phyloP scores from a whole-genome alignment of 2,888 invertebrate species.

The Drosophila stalkeri region DNA sequence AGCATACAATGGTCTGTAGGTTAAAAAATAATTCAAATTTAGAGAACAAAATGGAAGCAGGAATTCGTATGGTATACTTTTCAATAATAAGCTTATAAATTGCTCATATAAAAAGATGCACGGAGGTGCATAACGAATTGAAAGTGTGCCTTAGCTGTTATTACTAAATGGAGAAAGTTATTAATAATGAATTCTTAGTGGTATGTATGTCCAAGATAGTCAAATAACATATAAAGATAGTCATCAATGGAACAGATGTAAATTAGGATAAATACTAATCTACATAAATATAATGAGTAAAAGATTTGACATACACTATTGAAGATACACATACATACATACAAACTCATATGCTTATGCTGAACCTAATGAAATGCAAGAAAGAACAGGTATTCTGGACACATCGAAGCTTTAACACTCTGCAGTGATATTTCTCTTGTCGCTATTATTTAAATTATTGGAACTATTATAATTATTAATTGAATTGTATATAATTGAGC shows the following conservation, averaged over 20 bases:
- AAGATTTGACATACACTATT: background rate
- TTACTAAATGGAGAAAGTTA: constrained; percentile 4
- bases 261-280: background rate
- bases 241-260: background rate
- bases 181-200: background rate
- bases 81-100: background rate
- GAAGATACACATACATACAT: background rate
- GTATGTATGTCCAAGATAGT: background rate
- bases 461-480: background rate
- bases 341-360: background rate
- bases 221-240: background rate
- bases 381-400: background rate
- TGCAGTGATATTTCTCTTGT: background rate
- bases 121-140: background rate
- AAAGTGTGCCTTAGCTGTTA: background rate
- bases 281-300: background rate
- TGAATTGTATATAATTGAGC: no score
- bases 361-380: background rate
- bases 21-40: background rate
- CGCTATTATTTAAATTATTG: background rate
- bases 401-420: background rate
- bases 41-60: background rate
- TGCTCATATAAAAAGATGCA: background rate
- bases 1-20: background rate
- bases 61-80: background rate